A percentile compares a stretch with the other conserved stretches of the same genome.
phyloP scores from a whole-genome alignment of 2,113 vertebrate species.

The Bos indicus region DNA sequence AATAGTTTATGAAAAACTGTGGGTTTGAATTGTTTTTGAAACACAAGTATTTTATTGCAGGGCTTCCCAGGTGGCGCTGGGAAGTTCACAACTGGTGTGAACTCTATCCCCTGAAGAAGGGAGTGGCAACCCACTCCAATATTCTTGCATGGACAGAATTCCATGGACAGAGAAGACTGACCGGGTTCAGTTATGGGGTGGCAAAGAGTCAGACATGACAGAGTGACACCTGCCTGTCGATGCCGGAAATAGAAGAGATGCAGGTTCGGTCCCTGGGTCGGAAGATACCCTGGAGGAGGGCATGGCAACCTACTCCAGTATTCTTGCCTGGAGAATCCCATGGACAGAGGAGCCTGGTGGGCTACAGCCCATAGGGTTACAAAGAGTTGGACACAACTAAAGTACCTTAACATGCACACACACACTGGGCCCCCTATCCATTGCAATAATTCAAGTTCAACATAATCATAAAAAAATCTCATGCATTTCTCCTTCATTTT shows the following conservation, averaged over 20 bases:
- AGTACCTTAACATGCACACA: accelerated
- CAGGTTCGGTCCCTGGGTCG: accelerated
- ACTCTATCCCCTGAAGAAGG: too few relatives aligned
- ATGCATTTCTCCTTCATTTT: not conserved
- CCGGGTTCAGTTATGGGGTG: too few relatives aligned
- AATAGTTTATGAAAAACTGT: not conserved
- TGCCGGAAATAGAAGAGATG: too few relatives aligned
- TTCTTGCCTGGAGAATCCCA: not conserved
- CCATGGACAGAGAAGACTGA: not conserved
- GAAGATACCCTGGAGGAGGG: too few relatives aligned
- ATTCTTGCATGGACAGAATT: not conserved
- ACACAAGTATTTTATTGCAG: not conserved
- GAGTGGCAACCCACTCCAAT: too few relatives aligned
- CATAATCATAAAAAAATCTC: not conserved
- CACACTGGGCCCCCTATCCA: not conserved
- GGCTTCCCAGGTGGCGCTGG: not conserved
- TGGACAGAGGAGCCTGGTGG: not conserved
- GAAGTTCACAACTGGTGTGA: too few relatives aligned
- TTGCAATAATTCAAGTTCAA: not conserved
- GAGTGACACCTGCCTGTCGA: too few relatives aligned
- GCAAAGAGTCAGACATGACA: too few relatives aligned
- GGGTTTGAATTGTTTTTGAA: not conserved
- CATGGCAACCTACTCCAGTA: too few relatives aligned
- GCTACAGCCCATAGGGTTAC: not conserved
- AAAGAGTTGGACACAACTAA: not conserved